Conservation (phyloP, 2,888 invertebrate species). For the Pecten maximus region DNA sequence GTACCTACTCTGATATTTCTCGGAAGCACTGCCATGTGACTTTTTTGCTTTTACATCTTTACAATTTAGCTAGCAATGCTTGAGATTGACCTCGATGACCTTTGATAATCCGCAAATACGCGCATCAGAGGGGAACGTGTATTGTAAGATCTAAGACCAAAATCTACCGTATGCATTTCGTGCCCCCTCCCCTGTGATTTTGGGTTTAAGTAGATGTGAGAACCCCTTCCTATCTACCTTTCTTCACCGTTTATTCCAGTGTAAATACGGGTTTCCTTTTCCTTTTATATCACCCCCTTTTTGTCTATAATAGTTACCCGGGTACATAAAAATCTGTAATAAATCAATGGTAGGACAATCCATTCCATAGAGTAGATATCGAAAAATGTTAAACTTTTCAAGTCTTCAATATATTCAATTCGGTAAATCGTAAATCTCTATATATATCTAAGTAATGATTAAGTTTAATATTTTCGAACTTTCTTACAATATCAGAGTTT, state of each 20-base stretch:
- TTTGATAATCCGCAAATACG: slow-evolving; percentile 3
- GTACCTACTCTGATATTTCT: no score
- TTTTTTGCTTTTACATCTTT: neutral
- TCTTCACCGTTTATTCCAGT: neutral
- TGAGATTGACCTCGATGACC: slow-evolving; percentile 32
- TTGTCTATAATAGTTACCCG: neutral
- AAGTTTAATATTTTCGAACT: neutral
- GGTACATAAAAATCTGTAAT: neutral
- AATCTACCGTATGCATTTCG: slow-evolving; percentile 1
- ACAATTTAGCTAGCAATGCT: neutral
- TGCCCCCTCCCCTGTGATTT: neutral
- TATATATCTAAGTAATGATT: neutral
- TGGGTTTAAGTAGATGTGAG: slow-evolving; percentile 13
- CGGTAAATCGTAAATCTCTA: neutral
- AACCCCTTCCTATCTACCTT: neutral
- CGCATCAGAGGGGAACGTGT: slow-evolving; percentile 30
- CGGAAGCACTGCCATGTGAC: no score
- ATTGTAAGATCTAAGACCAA: slow-evolving; percentile 24
- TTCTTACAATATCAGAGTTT: slow-evolving; percentile 30
- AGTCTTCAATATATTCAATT: neutral
- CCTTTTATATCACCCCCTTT: neutral
- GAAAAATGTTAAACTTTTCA: no score
- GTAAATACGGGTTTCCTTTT: neutral
- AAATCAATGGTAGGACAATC: neutral
- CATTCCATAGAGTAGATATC: neutral